Conservation (phyloP, 35 echinoderm and acorn worm species). For the Holothuria glaberrima region DNA sequence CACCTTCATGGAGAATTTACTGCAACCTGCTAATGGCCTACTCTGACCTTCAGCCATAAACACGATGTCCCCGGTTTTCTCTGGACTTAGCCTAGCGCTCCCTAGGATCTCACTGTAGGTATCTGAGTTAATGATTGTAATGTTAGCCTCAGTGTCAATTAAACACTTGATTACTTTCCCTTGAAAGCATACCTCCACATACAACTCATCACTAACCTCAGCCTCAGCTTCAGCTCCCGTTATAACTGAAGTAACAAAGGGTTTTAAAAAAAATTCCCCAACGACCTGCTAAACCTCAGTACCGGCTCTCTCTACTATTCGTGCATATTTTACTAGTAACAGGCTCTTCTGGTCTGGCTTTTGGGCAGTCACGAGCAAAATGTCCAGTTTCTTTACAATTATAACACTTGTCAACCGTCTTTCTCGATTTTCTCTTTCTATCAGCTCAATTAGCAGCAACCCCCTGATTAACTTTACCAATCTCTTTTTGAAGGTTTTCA, state of each 20-base stretch:
- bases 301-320: no score
- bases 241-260: slow-evolving; percentile 1
- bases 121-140: background rate
- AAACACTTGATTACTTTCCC: background rate
- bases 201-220: background rate
- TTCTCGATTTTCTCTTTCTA: background rate
- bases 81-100: background rate
- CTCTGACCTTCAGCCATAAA: slow-evolving; percentile 20
- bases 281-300: no score
- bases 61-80: slow-evolving; percentile 20
- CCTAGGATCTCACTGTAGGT: background rate
- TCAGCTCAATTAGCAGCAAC: background rate
- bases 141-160: slow-evolving; percentile 26
- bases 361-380: background rate
- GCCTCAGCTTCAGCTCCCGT: background rate
- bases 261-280: background rate
- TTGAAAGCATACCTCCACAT: background rate
- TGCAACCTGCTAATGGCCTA: slow-evolving; percentile 26
- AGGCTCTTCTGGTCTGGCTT: no score
- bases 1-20: slow-evolving; percentile 2
- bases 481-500: background rate
- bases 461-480: background rate
- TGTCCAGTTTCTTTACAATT: slow-evolving; percentile 21
- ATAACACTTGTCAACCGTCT: background rate
- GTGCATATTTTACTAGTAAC: no score